Base-by-base conservation (phyloP, 2,797 vertebrate genomes). In the Huso huso region DNA sequence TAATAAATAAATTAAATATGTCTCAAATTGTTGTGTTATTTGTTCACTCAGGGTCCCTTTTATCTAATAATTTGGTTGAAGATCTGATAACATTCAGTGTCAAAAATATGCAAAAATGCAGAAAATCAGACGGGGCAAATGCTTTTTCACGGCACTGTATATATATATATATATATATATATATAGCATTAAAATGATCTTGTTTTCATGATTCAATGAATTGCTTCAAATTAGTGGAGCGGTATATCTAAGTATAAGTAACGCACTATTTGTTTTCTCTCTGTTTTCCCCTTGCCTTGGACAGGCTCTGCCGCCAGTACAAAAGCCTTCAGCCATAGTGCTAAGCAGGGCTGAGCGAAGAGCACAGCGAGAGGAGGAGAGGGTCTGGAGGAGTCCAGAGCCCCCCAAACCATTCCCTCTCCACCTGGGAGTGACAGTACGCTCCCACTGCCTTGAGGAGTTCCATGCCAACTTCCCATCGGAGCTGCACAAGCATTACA, bases 351-450 rank as follows among this genome's bases (percentile, higher is more conserved):
- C 75, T 37, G 75, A 82, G 66, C 76, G 71, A 13, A 72, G 70
- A 51, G 75, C 68, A n/a, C 74, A 69, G 51, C 78, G 74, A 58
- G 78, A 79, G 49, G 18, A 73, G 8, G 70, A 67, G 9, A 63
- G 10, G 0, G 6, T 65, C 1, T 73, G 79, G 84, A 63, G 60
- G 1, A 76, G 74, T 10, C 95, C 94, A 6, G 77, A 88, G 49
- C 82, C 77, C 0, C 93, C 94, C 1, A 67, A 12, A 0, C 89
- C 94, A 6, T 63, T 75, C 71, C 69, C 89, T 68, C 85, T 98
- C 63, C 91, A 90, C 68, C 76, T 99, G 66, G 77, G 72, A 12
- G 82, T 98, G 64, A 92, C 86, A 1, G 95, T 92, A 9, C 88
- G 84, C 12, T 91, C 93, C 57, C 88, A 94, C 6, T 66, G 77